A percentile compares a stretch with the other conserved stretches of the same genome.
These are phyloP conservation scores for Callorhinus ursinus DNA, from an alignment of 2,113 vertebrate species.

Conservation along the genomic window DNA sequence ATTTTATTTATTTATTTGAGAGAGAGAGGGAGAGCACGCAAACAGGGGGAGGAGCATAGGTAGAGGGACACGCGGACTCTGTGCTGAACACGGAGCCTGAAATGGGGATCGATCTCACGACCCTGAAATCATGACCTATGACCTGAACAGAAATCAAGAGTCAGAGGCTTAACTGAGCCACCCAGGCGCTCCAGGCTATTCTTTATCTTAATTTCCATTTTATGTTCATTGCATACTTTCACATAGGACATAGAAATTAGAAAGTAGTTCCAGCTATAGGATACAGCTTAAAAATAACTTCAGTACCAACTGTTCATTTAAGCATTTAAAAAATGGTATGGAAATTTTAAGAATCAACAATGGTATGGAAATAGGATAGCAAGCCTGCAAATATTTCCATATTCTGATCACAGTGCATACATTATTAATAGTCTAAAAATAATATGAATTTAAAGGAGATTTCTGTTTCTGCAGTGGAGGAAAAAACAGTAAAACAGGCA, in stretches of 20 bases:
- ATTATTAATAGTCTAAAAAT: conserved; percentile 52
- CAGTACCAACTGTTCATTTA: conserved; percentile 13
- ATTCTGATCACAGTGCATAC: not conserved
- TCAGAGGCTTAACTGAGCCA: not conserved
- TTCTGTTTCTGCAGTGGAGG: not conserved
- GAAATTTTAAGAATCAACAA: conserved; percentile 34
- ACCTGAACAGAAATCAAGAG: not conserved
- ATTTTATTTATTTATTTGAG: not conserved
- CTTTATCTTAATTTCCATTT: not conserved
- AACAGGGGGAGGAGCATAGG: not conserved
- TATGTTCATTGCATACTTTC: not conserved
- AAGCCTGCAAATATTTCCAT: not conserved
- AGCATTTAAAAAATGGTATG: not conserved
- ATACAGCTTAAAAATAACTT: conserved; percentile 61
- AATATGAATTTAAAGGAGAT: conserved; percentile 38
- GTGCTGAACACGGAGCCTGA: not conserved
- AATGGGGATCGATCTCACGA: not conserved
- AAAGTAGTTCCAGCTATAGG: not conserved
- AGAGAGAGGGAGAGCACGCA: not conserved
- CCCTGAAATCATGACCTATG: not conserved
- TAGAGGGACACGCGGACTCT: not conserved
- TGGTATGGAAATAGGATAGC: not conserved
- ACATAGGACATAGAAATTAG: not conserved
- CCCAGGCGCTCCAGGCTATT: not conserved
- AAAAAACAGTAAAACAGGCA: not conserved